A percentile compares a stretch with the other conserved stretches of the same genome.
Evolutionary conservation across 35 echinoderm and acorn worm species (phyloP).

Genomic region (Heliocidaris erythrogramma): DNA sequence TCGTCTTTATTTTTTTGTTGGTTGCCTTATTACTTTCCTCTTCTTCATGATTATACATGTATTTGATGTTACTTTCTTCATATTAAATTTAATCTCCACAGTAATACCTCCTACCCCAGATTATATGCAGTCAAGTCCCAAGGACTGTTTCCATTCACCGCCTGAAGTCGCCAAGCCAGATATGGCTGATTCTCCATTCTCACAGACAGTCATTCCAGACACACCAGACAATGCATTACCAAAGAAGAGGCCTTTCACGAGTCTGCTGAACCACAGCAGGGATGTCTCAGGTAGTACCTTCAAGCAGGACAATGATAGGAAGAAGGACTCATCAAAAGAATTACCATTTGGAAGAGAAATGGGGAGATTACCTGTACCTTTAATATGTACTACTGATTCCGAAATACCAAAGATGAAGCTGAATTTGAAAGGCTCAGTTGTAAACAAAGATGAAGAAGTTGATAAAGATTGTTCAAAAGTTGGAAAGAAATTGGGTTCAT

Average conservation of each 20-base stretch:
- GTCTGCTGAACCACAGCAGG: background rate
- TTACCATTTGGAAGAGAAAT: background rate
- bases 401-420: background rate
- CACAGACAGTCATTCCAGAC: slow-evolving; percentile 23
- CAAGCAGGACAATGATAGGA: background rate
- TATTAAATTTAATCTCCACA: background rate
- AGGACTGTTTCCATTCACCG: background rate
- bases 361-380: background rate
- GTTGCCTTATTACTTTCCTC: no score
- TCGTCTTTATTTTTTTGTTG: no score
- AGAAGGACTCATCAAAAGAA: background rate
- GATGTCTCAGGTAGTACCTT: background rate
- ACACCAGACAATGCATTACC: slow-evolving; percentile 7
- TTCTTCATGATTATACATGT: no score
- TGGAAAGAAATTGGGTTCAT: background rate
- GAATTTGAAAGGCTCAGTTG: background rate
- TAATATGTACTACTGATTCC: background rate
- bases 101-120: background rate
- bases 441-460: background rate
- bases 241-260: slow-evolving; percentile 34
- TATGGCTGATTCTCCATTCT: background rate
- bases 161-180: background rate
- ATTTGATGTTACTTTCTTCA: background rate
- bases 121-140: background rate
- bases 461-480: background rate